Evolutionary conservation across 2,113 vertebrate species (phyloP), one percentile per base, ranked within the genome.

Genomic region (Oplegnathus fasciatus): DNA sequence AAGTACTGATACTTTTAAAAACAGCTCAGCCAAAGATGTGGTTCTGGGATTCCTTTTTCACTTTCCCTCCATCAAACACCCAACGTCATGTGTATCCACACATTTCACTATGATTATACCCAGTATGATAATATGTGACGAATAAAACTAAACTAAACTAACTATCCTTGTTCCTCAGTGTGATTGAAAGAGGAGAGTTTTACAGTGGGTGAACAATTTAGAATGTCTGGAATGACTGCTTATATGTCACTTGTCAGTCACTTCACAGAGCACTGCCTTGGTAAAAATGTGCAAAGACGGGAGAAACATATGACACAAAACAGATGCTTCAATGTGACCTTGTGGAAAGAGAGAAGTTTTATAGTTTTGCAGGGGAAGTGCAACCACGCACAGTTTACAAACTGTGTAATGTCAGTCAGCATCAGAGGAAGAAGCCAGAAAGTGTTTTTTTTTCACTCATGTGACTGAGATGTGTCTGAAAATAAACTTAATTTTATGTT

Each of bases 231-330:
- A 61, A 67, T 34, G 2, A 30, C 37, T 55, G 52, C 37, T 64
- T n/a, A 28, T 55, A 26, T 64, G 66, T 66, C 62, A 50, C 22
- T 48, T 58, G 24, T 57, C 28, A 79, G 52, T 28, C 52, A 30
- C 54, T n/a, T n/a, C n/a, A n/a, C n/a, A 69, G 70, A 46, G 58
- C 50, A 52, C 24, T 62, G 30, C n/a, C 15, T 40, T 22, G 10
- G 22, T 30, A 42, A 65, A 61, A 55, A 67, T 60, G n/a, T 58
- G 58, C 50, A 46, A 7, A 32, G 34, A 72, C 0, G 6, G 22
- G n/a, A 17, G 34, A 42, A 17, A 40, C 14, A 48, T 11, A 11
- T 54, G n/a, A 55, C 48, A 50, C 22, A 52, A 60, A 75, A 58
- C 22, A 46, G 37, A 30, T 61, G 17, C 17, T 72, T 68, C 54